Percentiles rank a stretch among this genome's conserved stretches.
Conservation (phyloP, 2,797 vertebrate species). For the Sebastes steindachneri region DNA sequence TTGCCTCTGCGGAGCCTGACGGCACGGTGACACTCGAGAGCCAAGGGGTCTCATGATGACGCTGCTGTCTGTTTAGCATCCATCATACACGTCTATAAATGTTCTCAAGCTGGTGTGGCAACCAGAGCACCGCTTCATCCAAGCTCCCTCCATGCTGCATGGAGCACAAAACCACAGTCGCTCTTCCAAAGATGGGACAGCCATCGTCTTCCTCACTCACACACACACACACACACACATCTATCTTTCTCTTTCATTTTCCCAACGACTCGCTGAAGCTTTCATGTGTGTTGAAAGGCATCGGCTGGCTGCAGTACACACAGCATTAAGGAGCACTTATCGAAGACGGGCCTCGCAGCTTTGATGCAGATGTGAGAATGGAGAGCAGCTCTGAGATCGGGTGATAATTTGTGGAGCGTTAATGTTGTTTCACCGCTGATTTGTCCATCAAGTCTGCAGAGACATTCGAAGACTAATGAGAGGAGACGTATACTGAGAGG, state of each 20-base stretch:
- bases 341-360: slow-evolving; percentile 74
- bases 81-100: slow-evolving; percentile 57
- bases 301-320: slow-evolving; percentile 68
- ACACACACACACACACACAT: background rate
- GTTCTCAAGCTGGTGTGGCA: slow-evolving; percentile 61
- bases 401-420: slow-evolving; percentile 65
- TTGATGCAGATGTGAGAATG: slow-evolving; percentile 81
- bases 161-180: slow-evolving; percentile 32
- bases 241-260: slow-evolving; percentile 68
- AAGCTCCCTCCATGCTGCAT: slow-evolving; percentile 6
- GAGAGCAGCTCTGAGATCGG: slow-evolving; percentile 50
- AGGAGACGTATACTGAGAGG: background rate
- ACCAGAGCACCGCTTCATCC: slow-evolving; percentile 24
- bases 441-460: slow-evolving; percentile 29
- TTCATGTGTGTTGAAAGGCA: slow-evolving; percentile 80
- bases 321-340: slow-evolving; percentile 67
- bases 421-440: slow-evolving; percentile 66
- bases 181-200: slow-evolving; percentile 28
- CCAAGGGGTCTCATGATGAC: slow-evolving; percentile 31
- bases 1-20: slow-evolving; percentile 38
- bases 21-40: slow-evolving; percentile 36
- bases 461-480: slow-evolving; percentile 19
- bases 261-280: slow-evolving; percentile 63
- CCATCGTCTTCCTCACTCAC: slow-evolving; percentile 16
- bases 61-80: slow-evolving; percentile 63